Percentiles rank a stretch among this genome's conserved stretches.
These are phyloP conservation scores for Chionomys nivalis DNA, from an alignment of 2,113 vertebrate genomes.

Conservation along the genomic window DNA sequence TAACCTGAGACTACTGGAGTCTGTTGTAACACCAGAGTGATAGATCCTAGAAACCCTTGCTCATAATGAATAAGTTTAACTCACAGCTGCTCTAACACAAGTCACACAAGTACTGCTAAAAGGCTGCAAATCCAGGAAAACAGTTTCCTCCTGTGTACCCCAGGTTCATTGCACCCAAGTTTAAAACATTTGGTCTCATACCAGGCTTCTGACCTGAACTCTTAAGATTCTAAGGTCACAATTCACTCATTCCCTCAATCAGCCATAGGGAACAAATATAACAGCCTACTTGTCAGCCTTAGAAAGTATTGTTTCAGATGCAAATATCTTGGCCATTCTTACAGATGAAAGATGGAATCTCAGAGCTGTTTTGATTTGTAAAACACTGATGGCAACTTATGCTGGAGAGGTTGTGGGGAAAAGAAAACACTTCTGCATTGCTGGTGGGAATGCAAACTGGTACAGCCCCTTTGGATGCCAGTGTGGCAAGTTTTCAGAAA, in stretches of 20 bases:
- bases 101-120: fast-evolving
- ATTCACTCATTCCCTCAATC: background rate
- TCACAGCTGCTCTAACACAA: fast-evolving
- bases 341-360: no score
- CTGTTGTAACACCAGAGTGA: background rate
- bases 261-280: background rate
- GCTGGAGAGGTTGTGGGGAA: no score
- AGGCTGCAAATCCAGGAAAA: background rate
- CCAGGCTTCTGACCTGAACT: background rate
- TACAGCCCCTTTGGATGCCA: no score
- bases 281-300: background rate
- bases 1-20: background rate
- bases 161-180: fast-evolving
- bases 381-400: no score
- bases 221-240: background rate
- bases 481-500: no score
- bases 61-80: background rate
- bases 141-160: fast-evolving
- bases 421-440: no score
- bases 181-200: background rate
- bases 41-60: fast-evolving
- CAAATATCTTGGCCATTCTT: background rate
- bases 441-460: no score
- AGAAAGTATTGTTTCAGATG: background rate
- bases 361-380: no score